phyloP scores from a whole-genome alignment of 2,888 invertebrate genomes.

The Choristoneura rosaceana region DNA sequence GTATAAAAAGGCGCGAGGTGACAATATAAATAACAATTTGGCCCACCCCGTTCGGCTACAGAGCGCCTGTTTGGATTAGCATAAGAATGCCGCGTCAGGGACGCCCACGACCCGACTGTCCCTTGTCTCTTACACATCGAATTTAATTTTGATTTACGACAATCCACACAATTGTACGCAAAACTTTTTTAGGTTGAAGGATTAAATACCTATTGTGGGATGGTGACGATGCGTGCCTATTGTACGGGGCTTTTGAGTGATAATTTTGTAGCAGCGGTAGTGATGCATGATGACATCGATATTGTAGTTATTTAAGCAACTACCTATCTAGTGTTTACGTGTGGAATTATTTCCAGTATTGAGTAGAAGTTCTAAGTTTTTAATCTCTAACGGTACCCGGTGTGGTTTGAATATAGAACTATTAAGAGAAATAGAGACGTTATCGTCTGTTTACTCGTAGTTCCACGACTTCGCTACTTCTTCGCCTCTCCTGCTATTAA shows the following conservation, averaged over 20 bases:
- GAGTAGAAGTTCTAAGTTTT: no score
- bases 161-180: slow-evolving; percentile 77
- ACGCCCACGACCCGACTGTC: slow-evolving; percentile 78
- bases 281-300: slow-evolving; percentile 2
- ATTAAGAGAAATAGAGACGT: no score
- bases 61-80: slow-evolving; percentile 75
- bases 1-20: slow-evolving; percentile 79
- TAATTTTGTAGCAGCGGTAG: slow-evolving; percentile 52
- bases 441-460: no score
- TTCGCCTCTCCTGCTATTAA: no score
- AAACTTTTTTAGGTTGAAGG: slow-evolving; percentile 63
- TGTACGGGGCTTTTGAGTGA: slow-evolving; percentile 54
- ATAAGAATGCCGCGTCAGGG: slow-evolving; percentile 82
- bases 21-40: slow-evolving; percentile 86
- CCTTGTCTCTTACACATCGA: slow-evolving; percentile 82
- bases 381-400: no score
- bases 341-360: no score
- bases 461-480: no score
- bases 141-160: slow-evolving; percentile 85
- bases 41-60: slow-evolving; percentile 83
- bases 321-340: no score
- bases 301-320: not conserved
- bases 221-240: slow-evolving; percentile 47
- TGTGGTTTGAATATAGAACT: no score
- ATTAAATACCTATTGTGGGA: slow-evolving; percentile 43